Percentiles rank a stretch among this genome's conserved stretches.
These are phyloP conservation scores for Hermaeophaga mercurialis DNA, from an alignment of 2,888 invertebrate genomes.

Conservation along the genomic window DNA sequence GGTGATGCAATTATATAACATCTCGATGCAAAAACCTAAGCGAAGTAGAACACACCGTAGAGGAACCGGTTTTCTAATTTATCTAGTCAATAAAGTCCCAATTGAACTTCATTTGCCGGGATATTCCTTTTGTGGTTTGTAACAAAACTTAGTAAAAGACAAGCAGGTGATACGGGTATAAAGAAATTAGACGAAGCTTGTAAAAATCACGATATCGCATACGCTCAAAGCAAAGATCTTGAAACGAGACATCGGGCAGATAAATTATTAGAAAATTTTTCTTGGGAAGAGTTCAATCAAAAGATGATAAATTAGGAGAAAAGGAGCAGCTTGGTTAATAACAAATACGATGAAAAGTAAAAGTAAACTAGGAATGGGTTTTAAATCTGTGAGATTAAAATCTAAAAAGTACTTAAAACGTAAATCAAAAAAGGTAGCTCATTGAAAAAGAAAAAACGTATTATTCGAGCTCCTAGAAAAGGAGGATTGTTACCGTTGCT, in stretches of 20 bases:
- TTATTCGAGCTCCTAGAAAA: background rate
- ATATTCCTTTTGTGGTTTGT: too few relatives aligned
- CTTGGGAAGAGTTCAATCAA: constrained; percentile 41
- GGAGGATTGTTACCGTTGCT: background rate
- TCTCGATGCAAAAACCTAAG: too few relatives aligned
- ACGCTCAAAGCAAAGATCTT: constrained; percentile 37
- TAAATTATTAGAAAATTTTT: constrained; percentile 45
- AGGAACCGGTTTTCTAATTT: too few relatives aligned
- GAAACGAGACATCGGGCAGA: constrained; percentile 52
- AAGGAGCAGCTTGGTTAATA: constrained; percentile 44
- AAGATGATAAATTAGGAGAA: constrained; percentile 45
- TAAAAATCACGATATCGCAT: constrained; percentile 50
- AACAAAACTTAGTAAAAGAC: too few relatives aligned
- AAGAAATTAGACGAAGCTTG: too few relatives aligned
- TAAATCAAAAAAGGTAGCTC: background rate
- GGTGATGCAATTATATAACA: too few relatives aligned
- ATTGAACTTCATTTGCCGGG: too few relatives aligned
- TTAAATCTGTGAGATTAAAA: too few relatives aligned
- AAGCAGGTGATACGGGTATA: constrained; percentile 48
- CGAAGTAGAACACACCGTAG: too few relatives aligned
- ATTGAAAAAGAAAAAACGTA: background rate
- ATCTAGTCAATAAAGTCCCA: too few relatives aligned
- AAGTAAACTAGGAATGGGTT: constrained; percentile 41
- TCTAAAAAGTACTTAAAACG: background rate
- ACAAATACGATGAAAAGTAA: constrained; percentile 47